Percentiles rank a stretch among this genome's conserved stretches.
phyloP scores from a whole-genome alignment of 2,797 vertebrate genomes.

The Amblyopsis hoosieri region DNA sequence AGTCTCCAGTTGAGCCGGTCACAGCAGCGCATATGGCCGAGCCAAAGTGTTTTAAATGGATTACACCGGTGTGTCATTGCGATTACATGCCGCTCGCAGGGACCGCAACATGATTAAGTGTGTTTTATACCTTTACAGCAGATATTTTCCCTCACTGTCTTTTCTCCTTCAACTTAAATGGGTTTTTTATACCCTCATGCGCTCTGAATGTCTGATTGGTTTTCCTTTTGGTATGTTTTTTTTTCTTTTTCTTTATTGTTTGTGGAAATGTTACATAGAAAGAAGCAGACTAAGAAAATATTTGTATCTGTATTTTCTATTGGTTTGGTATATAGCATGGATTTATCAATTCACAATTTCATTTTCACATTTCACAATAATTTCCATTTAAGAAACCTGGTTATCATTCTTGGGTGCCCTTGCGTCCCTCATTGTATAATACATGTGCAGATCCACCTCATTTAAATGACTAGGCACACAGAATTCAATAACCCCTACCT shows the following conservation, averaged over 20 bases:
- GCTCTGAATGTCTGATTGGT: slow-evolving; percentile 59
- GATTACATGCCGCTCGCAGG: slow-evolving; percentile 75
- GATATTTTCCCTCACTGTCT: slow-evolving; percentile 37
- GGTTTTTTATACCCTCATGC: slow-evolving; percentile 26
- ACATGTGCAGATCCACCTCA: neutral
- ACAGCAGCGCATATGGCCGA: slow-evolving; percentile 58
- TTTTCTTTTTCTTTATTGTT: slow-evolving; percentile 42
- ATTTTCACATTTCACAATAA: slow-evolving; percentile 1
- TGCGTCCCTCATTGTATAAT: slow-evolving; percentile 7
- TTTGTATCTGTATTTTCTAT: slow-evolving; percentile 18
- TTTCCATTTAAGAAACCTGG: neutral
- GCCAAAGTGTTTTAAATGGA: slow-evolving; percentile 81
- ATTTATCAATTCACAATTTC: too few relatives aligned
- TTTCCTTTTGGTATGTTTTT: slow-evolving; percentile 54
- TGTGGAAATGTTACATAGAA: slow-evolving; percentile 30
- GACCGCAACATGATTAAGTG: slow-evolving; percentile 72
- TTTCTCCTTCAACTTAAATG: slow-evolving; percentile 57
- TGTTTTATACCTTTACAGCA: slow-evolving; percentile 69
- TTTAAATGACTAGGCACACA: slow-evolving; percentile 6
- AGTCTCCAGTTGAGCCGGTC: slow-evolving; percentile 59
- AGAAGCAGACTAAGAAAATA: slow-evolving; percentile 15
- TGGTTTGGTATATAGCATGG: neutral
- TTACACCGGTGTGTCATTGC: slow-evolving; percentile 80
- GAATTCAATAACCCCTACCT: slow-evolving; percentile 1
- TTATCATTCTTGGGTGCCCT: neutral